These are phyloP conservation scores for Melikaiella ostensackeni DNA, from an alignment of 2,888 invertebrate species.

Conservation along the genomic window DNA sequence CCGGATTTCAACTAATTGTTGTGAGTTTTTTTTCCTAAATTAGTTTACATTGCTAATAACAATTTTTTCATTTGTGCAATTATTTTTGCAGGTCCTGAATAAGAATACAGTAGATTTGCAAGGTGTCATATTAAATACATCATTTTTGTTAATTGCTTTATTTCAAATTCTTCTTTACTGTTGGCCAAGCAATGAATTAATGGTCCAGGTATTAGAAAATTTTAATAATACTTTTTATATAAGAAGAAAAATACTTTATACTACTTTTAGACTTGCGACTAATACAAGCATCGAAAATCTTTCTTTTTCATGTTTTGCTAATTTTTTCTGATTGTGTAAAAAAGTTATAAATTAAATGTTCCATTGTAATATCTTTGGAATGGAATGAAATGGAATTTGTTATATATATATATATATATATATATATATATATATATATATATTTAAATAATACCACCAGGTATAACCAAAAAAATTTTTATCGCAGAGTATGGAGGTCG, in stretches of 20 bases:
- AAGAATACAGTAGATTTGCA: neutral
- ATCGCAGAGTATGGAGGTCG: neutral
- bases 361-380: too few species aligned
- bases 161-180: slow-evolving; percentile 18
- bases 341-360: too few species aligned
- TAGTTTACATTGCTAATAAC: too few species aligned
- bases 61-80: neutral
- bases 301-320: too few species aligned
- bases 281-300: too few species aligned
- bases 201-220: neutral
- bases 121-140: neutral
- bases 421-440: too few species aligned
- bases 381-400: too few species aligned
- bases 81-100: neutral
- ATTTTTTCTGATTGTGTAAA: too few species aligned
- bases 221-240: neutral
- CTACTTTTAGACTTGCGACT: too few species aligned
- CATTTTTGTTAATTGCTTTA: neutral
- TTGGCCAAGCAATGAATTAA: slow-evolving; percentile 16
- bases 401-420: too few species aligned
- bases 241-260: too few species aligned
- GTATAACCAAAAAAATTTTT: neutral
- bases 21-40: neutral
- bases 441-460: too few species aligned
- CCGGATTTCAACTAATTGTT: slow-evolving; percentile 9